phyloP scores from a whole-genome alignment of 1,140 invertebrate genomes.

The Drosophila repletoides region DNA sequence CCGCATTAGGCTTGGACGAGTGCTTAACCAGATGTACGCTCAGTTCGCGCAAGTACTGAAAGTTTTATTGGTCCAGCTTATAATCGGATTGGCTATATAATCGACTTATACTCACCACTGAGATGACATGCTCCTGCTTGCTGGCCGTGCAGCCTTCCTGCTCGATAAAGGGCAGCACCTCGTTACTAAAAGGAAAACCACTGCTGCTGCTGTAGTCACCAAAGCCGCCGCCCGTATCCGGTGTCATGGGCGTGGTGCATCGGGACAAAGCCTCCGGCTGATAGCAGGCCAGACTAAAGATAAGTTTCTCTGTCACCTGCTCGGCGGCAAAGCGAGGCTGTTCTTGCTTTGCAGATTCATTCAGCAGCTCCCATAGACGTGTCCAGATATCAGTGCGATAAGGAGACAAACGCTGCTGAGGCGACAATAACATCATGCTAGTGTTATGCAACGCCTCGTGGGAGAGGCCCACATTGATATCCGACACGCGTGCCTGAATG shows the following conservation, averaged over 20 bases:
- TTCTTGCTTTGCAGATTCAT: conserved; percentile 83
- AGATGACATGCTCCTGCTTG: conserved; percentile 93
- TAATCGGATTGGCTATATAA: no score
- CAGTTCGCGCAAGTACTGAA: conserved; percentile 89
- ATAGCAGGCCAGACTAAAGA: conserved; percentile 90
- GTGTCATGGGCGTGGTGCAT: conserved; percentile 91
- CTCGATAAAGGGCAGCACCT: conserved; percentile 89
- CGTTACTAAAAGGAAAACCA: conserved; percentile 82
- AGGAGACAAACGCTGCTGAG: conserved; percentile 90
- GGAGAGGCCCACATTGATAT: conserved; percentile 76
- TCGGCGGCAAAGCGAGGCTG: conserved; percentile 86
- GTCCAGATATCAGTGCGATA: conserved; percentile 92
- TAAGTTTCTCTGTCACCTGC: conserved; percentile 89
- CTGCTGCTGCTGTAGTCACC: conserved; percentile 81
- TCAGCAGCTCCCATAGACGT: conserved; percentile 88
- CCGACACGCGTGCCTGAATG: conserved; percentile 71
- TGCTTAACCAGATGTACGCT: conserved; percentile 91
- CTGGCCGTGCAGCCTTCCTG: conserved; percentile 93
- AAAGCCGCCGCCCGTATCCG: conserved; percentile 84
- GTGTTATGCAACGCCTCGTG: conserved; percentile 90
- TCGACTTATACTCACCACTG: conserved; percentile 85
- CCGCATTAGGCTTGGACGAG: conserved; percentile 82
- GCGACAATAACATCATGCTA: conserved; percentile 91
- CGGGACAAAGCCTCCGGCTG: conserved; percentile 92
- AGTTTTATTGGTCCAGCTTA: background rate